phyloP scores from a whole-genome alignment of 2,113 vertebrate genomes.

The Cynopterus brachyotis region DNA sequence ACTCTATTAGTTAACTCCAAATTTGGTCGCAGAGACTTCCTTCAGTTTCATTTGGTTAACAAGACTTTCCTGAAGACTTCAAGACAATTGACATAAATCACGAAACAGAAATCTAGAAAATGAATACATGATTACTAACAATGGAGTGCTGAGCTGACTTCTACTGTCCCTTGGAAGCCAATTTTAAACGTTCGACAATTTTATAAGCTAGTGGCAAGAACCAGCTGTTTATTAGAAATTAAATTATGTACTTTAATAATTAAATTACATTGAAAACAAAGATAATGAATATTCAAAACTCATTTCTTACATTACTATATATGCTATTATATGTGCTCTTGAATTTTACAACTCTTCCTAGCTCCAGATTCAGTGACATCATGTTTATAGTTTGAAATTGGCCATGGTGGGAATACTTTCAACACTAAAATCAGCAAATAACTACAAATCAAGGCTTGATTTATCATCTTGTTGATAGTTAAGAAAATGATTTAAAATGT shows the following conservation, averaged over 20 bases:
- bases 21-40: not conserved
- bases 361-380: not conserved
- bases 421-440: not conserved
- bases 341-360: not conserved
- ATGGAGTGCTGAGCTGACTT: not conserved
- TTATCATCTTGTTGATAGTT: not conserved
- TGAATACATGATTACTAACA: not conserved
- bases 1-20: not conserved
- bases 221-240: not conserved
- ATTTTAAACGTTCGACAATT: not conserved
- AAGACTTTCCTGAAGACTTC: not conserved
- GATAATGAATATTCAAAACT: not conserved
- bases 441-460: not conserved
- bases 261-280: not conserved
- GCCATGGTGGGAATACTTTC: not conserved
- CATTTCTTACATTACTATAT: not conserved
- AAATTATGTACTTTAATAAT: not conserved
- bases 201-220: not conserved
- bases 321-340: not conserved
- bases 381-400: not conserved
- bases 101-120: not conserved
- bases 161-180: not conserved
- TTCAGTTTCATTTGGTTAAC: not conserved
- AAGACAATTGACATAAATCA: not conserved
- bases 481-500: not conserved